Percentiles rank a stretch among this genome's conserved stretches.
Evolutionary conservation across 2,888 invertebrate species (phyloP).

Genomic region (Noctua janthina): DNA sequence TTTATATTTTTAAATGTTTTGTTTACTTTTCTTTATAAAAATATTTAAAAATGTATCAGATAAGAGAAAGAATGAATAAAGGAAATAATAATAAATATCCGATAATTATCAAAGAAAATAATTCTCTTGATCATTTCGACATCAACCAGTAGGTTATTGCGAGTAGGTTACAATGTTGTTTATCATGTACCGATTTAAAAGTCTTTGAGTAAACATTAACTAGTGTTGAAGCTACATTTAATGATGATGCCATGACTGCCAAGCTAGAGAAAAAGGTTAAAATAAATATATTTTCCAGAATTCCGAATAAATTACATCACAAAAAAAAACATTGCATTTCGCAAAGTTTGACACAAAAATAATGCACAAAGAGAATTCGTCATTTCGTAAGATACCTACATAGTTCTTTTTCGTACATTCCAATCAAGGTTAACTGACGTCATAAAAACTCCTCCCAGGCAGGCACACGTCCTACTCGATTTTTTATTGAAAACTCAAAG

Average conservation of each 20-base stretch:
- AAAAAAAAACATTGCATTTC: not conserved
- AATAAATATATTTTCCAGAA: not conserved
- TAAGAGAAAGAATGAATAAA: too few species aligned
- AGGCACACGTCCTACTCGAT: slow-evolving; percentile 10
- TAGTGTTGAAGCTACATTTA: not conserved
- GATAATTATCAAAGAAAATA: too few species aligned
- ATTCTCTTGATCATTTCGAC: too few species aligned
- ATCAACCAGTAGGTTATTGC: too few species aligned
- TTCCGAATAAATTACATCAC: not conserved
- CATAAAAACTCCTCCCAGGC: not conserved
- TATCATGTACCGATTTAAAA: not conserved
- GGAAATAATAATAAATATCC: too few species aligned
- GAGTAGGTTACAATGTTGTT: too few species aligned
- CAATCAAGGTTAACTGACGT: not conserved
- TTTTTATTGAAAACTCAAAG: slow-evolving; percentile 38
- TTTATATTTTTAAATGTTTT: too few species aligned
- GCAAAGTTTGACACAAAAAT: not conserved
- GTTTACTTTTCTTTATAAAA: too few species aligned
- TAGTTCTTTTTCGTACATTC: not conserved
- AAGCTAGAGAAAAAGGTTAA: not conserved
- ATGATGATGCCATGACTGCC: not conserved
- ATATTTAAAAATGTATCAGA: too few species aligned
- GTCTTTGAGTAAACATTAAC: not conserved
- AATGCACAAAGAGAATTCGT: not conserved
- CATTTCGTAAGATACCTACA: not conserved